These are phyloP conservation scores for Megaustenia siamemsis DNA, from an alignment of 2,888 invertebrate species.

Conservation along the genomic window DNA sequence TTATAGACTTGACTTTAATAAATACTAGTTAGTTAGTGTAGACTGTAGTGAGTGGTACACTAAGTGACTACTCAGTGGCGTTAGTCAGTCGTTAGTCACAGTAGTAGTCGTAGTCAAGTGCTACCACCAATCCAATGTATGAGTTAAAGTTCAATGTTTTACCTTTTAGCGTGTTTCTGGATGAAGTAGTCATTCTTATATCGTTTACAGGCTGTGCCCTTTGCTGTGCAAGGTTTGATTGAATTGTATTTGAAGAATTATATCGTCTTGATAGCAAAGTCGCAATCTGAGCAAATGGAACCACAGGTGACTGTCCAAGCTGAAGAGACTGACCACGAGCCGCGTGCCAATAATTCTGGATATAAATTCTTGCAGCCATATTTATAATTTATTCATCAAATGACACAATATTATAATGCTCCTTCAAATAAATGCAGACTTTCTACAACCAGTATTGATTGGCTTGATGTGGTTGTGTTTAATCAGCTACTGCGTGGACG, in stretches of 20 bases:
- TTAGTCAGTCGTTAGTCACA: too few species aligned
- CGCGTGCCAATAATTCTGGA: not conserved
- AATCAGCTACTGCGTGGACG: not conserved
- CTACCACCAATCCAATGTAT: too few species aligned
- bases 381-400: constrained; percentile 13
- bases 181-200: not conserved
- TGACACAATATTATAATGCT: not conserved
- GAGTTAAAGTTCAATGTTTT: too few species aligned
- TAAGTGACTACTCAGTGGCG: too few species aligned
- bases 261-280: not conserved
- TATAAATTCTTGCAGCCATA: constrained; percentile 12
- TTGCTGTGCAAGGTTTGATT: not conserved
- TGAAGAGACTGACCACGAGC: not conserved
- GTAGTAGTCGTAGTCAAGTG: too few species aligned
- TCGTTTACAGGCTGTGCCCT: not conserved
- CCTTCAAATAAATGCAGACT: not conserved
- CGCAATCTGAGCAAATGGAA: not conserved
- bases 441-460: not conserved
- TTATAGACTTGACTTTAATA: too few species aligned
- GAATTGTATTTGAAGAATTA: not conserved
- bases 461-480: not conserved
- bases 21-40: too few species aligned
- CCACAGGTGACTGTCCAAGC: not conserved
- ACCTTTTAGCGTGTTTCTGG: not conserved
- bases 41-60: too few species aligned